phyloP scores from a whole-genome alignment of 2,797 vertebrate species.

The Anabas testudineus region DNA sequence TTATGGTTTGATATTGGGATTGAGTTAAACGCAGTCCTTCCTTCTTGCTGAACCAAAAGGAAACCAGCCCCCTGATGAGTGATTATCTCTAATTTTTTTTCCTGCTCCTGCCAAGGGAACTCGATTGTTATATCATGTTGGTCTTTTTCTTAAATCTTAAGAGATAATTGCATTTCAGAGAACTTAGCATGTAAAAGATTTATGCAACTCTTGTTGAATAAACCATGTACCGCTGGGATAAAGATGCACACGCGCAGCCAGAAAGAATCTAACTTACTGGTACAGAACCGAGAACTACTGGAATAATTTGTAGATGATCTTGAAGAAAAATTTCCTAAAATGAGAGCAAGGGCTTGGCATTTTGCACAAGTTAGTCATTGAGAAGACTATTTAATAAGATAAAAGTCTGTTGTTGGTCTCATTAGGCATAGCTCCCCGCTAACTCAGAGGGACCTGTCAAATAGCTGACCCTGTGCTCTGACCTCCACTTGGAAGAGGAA shows the following conservation, averaged over 20 bases:
- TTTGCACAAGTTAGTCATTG: background rate
- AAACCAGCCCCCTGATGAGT: too few relatives aligned
- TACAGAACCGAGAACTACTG: background rate
- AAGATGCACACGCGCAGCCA: background rate
- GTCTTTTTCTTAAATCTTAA: background rate
- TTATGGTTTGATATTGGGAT: background rate
- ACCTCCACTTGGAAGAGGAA: background rate
- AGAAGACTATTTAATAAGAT: background rate
- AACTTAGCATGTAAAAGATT: background rate
- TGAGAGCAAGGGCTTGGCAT: background rate
- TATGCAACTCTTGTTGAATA: background rate
- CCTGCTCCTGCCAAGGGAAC: background rate
- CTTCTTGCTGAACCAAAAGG: too few relatives aligned
- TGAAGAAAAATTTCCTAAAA: background rate
- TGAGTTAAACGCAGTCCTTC: too few relatives aligned
- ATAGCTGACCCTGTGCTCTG: constrained; percentile 6
- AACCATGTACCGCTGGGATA: background rate
- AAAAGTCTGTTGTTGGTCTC: constrained; percentile 3
- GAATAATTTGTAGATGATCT: background rate
- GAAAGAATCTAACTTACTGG: background rate
- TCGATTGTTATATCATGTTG: background rate
- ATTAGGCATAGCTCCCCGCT: background rate
- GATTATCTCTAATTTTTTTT: background rate
- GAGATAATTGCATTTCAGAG: too few relatives aligned
- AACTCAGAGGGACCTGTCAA: background rate